Percentiles rank a stretch among this genome's conserved stretches.
These are phyloP conservation scores for Poliocrania exsul DNA, from an alignment of 2,797 vertebrate species.

Conservation along the genomic window DNA sequence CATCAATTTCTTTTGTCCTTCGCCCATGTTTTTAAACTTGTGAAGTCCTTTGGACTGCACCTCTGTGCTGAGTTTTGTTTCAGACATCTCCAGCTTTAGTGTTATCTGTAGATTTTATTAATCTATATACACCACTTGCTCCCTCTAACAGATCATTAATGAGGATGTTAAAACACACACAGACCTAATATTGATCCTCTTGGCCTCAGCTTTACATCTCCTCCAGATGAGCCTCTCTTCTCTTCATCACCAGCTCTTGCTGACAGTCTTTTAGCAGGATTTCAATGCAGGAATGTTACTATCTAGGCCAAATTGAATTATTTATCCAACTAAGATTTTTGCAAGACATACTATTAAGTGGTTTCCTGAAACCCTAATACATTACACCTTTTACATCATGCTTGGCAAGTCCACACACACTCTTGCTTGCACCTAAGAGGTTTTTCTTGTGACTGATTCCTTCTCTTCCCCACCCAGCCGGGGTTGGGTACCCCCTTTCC, in stretches of 20 bases:
- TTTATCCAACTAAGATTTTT: conserved; percentile 58
- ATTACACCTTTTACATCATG: not conserved
- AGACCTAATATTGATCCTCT: conserved; percentile 55
- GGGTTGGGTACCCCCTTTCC: not conserved
- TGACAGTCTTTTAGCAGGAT: conserved; percentile 42
- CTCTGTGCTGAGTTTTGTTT: not conserved
- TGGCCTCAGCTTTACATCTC: conserved; percentile 56
- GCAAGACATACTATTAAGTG: conserved; percentile 10
- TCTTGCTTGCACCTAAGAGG: not conserved
- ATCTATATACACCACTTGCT: conserved; percentile 48
- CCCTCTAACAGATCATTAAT: conserved; percentile 60
- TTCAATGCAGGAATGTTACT: conserved; percentile 34
- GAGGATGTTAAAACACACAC: conserved; percentile 60
- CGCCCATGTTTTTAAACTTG: not conserved
- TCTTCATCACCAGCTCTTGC: conserved; percentile 35
- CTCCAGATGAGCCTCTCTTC: conserved; percentile 6
- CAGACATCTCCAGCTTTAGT: not conserved
- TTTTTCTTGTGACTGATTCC: not conserved
- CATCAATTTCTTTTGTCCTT: not conserved
- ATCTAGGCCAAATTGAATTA: conserved; percentile 57
- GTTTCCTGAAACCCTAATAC: conserved; percentile 48
- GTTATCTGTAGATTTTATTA: conserved; percentile 40
- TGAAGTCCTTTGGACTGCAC: not conserved
- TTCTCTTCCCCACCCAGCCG: not conserved
- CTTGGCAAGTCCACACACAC: not conserved